phyloP scores from a whole-genome alignment of 2,797 vertebrate species.

The Hippocampus kuda region DNA sequence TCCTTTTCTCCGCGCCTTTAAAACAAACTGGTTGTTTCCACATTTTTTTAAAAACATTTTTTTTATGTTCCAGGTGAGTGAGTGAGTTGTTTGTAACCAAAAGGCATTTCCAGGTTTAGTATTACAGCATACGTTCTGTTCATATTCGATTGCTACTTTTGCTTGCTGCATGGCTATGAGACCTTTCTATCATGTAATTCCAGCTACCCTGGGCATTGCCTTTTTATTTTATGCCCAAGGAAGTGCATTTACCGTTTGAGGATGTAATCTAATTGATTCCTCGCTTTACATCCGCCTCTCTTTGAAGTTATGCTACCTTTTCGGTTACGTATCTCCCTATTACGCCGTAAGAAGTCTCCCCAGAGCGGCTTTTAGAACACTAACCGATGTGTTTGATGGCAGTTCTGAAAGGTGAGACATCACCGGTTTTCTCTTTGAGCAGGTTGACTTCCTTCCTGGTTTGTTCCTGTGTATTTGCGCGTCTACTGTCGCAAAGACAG shows the following conservation, averaged over 20 bases:
- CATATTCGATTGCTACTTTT: too few relatives aligned
- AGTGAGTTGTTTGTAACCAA: too few relatives aligned
- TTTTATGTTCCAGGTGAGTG: too few relatives aligned
- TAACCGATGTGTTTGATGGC: conserved; percentile 48
- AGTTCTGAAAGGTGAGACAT: conserved; percentile 33
- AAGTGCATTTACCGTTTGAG: not conserved
- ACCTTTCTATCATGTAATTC: too few relatives aligned
- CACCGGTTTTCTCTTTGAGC: conserved; percentile 44
- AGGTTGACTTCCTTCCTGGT: conserved; percentile 35
- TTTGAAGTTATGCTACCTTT: not conserved
- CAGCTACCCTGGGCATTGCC: not conserved
- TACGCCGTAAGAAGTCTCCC: not conserved
- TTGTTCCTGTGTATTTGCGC: conserved; percentile 52
- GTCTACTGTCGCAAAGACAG: conserved; percentile 36
- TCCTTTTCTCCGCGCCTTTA: too few relatives aligned
- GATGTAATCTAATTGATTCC: not conserved
- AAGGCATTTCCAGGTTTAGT: too few relatives aligned
- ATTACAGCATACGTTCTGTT: too few relatives aligned
- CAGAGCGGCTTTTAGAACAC: not conserved
- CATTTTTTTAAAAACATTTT: too few relatives aligned
- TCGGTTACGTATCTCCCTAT: not conserved
- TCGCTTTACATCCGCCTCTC: not conserved
- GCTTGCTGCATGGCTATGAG: too few relatives aligned
- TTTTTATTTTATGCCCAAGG: not conserved
- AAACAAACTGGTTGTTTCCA: too few relatives aligned